Evolutionary conservation across 2,888 invertebrate species (phyloP).

Genomic region (Metallyticus violacea): DNA sequence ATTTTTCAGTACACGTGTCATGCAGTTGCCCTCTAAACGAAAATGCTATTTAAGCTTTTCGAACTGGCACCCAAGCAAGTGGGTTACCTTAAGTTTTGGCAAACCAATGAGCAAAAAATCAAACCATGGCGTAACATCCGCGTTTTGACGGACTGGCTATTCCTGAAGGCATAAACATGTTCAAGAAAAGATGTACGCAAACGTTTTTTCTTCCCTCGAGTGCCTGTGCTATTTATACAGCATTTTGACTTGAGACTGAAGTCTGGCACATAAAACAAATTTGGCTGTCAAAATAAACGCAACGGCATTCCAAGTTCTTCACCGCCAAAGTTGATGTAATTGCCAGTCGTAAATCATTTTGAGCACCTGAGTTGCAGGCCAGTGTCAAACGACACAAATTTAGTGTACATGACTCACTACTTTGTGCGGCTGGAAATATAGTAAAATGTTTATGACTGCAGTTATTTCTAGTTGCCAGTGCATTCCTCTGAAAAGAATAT

Average conservation of each 20-base stretch:
- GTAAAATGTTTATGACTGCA: no score
- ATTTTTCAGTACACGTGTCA: no score
- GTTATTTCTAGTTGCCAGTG: no score
- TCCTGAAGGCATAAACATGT: neutral
- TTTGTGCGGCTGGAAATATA: no score
- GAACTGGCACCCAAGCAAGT: neutral
- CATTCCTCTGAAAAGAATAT: no score
- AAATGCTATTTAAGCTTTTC: neutral
- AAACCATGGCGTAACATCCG: neutral
- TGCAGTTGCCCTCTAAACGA: no score
- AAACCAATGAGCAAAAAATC: no score
- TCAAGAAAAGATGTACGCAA: neutral
- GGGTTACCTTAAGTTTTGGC: neutral
- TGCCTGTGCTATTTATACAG: neutral
- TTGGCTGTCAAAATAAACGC: neutral
- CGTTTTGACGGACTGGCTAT: neutral
- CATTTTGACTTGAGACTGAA: neutral
- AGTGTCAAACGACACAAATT: neutral
- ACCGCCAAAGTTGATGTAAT: neutral
- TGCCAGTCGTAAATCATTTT: neutral
- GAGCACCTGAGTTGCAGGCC: neutral
- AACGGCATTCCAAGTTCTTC: neutral
- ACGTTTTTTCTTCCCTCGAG: neutral
- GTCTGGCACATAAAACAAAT: neutral
- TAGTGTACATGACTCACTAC: neutral